Evolutionary conservation across 2,113 vertebrate species (phyloP), one percentile per base, ranked within the genome.

Genomic region (Sapayoa aenigma): DNA sequence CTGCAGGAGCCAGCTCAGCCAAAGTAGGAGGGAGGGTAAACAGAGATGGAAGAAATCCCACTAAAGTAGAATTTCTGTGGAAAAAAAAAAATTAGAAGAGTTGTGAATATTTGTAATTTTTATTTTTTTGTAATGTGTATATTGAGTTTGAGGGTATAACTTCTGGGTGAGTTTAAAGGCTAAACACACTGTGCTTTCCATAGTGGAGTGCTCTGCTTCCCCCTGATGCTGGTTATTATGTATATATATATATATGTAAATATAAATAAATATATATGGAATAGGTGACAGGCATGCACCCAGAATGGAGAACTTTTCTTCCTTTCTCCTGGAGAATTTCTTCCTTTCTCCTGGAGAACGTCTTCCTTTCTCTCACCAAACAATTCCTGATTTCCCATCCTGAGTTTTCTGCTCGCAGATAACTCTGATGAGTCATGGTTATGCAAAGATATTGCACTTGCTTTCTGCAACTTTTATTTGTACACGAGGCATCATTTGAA

Each of bases 401-500:
- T 1, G 1, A n/a, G 47, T 52, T 83, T 18, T 53, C 35, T 72
- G 33, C 73, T 41, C 33, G 31, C 69, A 79, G 84, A 74, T 59
- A 74, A 3, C 65, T 81, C 69, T 44, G 60, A 87, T 77, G 78
- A 94, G 71, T 96, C 91, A 93, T 6, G 15, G 85, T 80, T 93
- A 94, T 94, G 89, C 87, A 93, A 85, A 93, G 89, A 83, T 35
- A 31, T 50, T 63, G 78, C 94, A 58, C 87, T 81, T 85, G 75
- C 78, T 91, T 82, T 87, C 89, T 82, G 30, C 67, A 71, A 93
- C 87, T 83, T 95, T 93, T 95, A 94, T 95, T 85, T 95, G 84
- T 95, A 63, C 79, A 85, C 63, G 78, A 94, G 91, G 89, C 84
- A 80, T 86, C 71, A 1, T 93, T 95, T 77, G 84, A 55, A 50